Conservation (phyloP, 2,888 invertebrate species). For the Oxytorus armatus region DNA sequence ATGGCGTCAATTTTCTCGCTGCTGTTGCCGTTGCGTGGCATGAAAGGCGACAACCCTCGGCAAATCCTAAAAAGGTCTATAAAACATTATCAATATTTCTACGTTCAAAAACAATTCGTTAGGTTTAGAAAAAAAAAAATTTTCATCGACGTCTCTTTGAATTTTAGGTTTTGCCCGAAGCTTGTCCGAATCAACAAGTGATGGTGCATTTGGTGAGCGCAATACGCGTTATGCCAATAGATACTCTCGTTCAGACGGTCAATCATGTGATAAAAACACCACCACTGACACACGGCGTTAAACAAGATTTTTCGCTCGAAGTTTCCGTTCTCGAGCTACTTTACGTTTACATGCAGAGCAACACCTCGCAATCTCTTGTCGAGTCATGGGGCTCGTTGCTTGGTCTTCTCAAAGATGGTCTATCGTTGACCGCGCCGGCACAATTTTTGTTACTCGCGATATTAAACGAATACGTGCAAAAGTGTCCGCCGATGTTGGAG, state of each 20-base stretch:
- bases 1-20: slow-evolving; percentile 92
- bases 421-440: slow-evolving; percentile 90
- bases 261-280: slow-evolving; percentile 93
- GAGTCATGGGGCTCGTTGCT: slow-evolving; percentile 92
- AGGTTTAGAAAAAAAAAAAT: too few species aligned
- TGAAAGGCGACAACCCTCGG: slow-evolving; percentile 87
- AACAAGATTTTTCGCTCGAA: slow-evolving; percentile 88
- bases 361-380: slow-evolving; percentile 89
- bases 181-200: slow-evolving; percentile 89
- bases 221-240: slow-evolving; percentile 93
- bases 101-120: too few species aligned
- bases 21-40: slow-evolving; percentile 95
- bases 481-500: slow-evolving; percentile 90
- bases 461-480: slow-evolving; percentile 93
- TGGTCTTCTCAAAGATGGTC: slow-evolving; percentile 90
- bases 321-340: slow-evolving; percentile 93
- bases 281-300: slow-evolving; percentile 87
- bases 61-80: slow-evolving; percentile 84
- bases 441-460: slow-evolving; percentile 92
- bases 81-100: too few species aligned
- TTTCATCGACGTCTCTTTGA: too few species aligned
- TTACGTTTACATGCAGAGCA: slow-evolving; percentile 89
- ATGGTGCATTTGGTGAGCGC: slow-evolving; percentile 92
- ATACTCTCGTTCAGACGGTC: slow-evolving; percentile 92
- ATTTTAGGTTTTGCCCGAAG: slow-evolving; percentile 87